Conservation (phyloP, 1,140 invertebrate species). For the Lepidurus arcticus region DNA sequence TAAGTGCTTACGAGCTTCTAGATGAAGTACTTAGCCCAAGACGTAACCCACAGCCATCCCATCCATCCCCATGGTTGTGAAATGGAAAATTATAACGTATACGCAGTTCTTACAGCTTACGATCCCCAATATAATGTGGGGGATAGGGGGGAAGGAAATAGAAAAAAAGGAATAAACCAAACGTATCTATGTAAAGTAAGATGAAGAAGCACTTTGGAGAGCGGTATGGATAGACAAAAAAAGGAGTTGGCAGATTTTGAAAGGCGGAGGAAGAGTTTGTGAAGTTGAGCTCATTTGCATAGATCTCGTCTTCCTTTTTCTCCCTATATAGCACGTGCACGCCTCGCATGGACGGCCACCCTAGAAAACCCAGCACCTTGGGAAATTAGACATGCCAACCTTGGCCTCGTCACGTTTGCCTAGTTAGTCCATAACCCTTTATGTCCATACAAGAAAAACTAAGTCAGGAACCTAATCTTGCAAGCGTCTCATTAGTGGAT, state of each 20-base stretch:
- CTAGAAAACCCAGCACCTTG: conserved; percentile 15
- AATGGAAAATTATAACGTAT: too few species aligned
- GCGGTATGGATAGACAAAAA: too few species aligned
- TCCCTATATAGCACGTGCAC: background rate
- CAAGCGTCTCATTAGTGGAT: background rate
- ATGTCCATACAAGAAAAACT: background rate
- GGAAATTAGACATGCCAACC: conserved; percentile 18
- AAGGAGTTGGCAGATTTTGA: too few species aligned
- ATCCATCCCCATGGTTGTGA: background rate
- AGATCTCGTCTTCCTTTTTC: background rate
- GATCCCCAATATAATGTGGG: too few species aligned
- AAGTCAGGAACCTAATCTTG: background rate
- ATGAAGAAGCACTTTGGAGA: too few species aligned
- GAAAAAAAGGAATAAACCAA: too few species aligned
- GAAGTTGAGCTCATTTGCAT: background rate
- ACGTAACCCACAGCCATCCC: background rate
- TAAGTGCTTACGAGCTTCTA: background rate
- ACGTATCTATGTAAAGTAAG: too few species aligned
- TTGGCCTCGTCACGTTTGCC: conserved; percentile 17
- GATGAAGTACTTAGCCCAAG: background rate
- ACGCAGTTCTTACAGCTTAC: too few species aligned
- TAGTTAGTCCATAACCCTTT: background rate
- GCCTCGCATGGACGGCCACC: background rate
- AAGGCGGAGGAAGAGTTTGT: background rate
- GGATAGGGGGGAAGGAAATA: too few species aligned